Evolutionary conservation across 2,113 vertebrate species (phyloP).

Genomic region (Ctenodactylus gundi): DNA sequence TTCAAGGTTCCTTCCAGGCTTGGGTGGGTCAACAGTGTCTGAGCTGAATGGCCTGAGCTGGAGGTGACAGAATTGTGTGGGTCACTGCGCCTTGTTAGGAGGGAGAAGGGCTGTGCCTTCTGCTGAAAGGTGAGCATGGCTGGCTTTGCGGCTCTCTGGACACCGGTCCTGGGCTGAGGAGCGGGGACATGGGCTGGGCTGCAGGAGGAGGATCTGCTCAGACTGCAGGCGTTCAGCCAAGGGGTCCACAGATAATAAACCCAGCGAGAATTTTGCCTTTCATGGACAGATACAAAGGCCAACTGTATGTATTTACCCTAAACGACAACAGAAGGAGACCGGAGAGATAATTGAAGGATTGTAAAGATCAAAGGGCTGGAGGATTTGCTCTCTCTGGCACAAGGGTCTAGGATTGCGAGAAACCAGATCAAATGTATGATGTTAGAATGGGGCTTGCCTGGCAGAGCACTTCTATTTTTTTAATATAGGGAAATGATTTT

Average conservation of each 20-base stretch:
- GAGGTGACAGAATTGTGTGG: background rate
- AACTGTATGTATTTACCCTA: constrained; percentile 1
- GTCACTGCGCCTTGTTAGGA: background rate
- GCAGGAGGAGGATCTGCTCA: background rate
- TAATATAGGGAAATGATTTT: background rate
- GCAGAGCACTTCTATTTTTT: background rate
- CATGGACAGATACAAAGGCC: constrained; percentile 14
- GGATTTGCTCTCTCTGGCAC: constrained; percentile 45
- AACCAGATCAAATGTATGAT: constrained; percentile 15
- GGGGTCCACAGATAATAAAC: background rate
- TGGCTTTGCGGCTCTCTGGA: background rate
- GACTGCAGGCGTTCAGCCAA: background rate
- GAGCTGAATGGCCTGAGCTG: rapidly evolving
- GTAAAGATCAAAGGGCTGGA: constrained; percentile 42
- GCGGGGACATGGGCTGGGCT: background rate
- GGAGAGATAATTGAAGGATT: constrained; percentile 50
- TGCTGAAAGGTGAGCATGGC: background rate
- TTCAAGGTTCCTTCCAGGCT: background rate
- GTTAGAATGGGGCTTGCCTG: background rate
- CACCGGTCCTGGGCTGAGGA: background rate
- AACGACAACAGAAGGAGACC: constrained; percentile 51
- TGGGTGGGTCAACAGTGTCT: background rate
- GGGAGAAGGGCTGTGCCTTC: background rate
- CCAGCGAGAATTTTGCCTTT: constrained; percentile 40
- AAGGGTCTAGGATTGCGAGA: constrained; percentile 44